Evolutionary conservation across 1,140 invertebrate genomes (phyloP), one percentile per base, ranked within the genome.

Genomic region (Hormaphis cornu): DNA sequence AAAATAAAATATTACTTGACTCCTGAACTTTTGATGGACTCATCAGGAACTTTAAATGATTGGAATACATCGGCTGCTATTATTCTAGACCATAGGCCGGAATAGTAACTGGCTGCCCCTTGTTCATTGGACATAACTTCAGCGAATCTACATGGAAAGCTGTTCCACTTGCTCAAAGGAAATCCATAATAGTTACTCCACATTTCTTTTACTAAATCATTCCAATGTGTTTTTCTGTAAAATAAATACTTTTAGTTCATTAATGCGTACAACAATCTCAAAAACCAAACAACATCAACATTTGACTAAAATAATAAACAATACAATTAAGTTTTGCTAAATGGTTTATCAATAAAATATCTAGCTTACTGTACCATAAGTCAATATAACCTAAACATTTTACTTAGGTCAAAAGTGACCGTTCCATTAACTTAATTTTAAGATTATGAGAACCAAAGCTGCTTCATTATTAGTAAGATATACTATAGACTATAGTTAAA

Each of bases 1-100:
- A 69, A 20, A n/a, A 56, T 26, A 30, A 54, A 28, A 26, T 70
- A 56, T 50, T 69, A 74, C 76, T 77, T 77, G 70, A 69, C 71
- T 59, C 78, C 78, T 70, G 77, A 58, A 28, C 72, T 72, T 48
- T 66, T 66, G 16, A 35, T 30, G 42, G 54, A 20, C 14, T 77
- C 30, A 54, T 80, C 75, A 2, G 33, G 30, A 56, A 76, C 90
- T 70, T 86, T 79, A 77, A 96, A 95, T 42, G 89, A 87, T 77
- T 85, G 87, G 74, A 89, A 94, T 16, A 89, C 83, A 79, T 97
- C 94, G 1, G 93, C 91, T 1, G 93, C 93, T 37, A 95, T 82
- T 83, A 97, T 88, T 79, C 85, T 82, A 3, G 90, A 88, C 89
- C 90, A 93, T 6, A 90, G 72, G 74, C 85, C 80, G 54, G 87